These are phyloP conservation scores for Australoheros facetus DNA, from an alignment of 2,797 vertebrate species.

Conservation along the genomic window DNA sequence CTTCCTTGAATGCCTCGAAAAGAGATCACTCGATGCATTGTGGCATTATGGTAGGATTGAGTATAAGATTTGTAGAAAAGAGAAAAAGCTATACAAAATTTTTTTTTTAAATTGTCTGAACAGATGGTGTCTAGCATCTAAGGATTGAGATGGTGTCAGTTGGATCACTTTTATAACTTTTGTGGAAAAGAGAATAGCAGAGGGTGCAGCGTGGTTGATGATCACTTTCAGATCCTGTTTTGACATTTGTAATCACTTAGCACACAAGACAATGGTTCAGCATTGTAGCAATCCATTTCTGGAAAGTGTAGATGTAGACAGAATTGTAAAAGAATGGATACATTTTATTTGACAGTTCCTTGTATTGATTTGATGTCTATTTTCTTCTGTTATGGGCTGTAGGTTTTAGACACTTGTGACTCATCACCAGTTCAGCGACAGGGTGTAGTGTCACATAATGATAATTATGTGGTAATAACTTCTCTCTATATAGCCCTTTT, in stretches of 20 bases:
- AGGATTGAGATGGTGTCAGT: not conserved
- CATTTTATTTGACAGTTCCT: not conserved
- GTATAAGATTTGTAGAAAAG: not conserved
- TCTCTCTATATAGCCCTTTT: not conserved
- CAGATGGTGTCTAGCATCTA: not conserved
- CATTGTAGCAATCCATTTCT: not conserved
- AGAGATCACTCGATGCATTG: not conserved
- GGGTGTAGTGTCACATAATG: not conserved
- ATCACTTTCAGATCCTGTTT: not conserved
- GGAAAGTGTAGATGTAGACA: not conserved
- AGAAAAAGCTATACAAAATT: not conserved
- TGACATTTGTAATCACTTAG: not conserved
- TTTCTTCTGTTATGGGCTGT: not conserved
- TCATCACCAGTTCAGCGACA: not conserved
- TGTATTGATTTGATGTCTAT: not conserved
- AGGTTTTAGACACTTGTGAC: not conserved
- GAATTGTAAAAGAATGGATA: not conserved
- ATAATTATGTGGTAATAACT: not conserved
- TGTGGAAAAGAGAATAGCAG: not conserved
- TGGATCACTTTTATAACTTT: not conserved
- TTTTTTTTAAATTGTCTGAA: not conserved
- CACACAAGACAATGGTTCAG: not conserved
- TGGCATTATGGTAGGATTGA: not conserved
- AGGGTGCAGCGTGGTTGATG: not conserved
- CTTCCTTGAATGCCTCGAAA: not conserved